Evolutionary conservation across 2,888 invertebrate genomes (phyloP), one percentile per base, ranked within the genome.

Genomic region (Adela reaumurella): DNA sequence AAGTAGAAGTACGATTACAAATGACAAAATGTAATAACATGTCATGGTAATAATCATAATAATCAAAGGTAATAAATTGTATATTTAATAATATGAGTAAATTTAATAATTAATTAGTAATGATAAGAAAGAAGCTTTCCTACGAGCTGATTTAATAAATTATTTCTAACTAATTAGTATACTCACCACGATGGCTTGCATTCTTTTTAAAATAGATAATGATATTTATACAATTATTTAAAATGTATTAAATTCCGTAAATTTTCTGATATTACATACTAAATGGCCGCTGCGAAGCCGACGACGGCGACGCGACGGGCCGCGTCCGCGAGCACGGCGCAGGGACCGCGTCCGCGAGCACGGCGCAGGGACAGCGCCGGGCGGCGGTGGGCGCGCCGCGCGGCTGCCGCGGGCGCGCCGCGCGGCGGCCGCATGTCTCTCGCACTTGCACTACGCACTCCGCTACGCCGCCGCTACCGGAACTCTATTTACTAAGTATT

Each of bases 121-220:
- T 79, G 74, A 79, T 80, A 78, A 77, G 71, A 76, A 80, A 80
- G 78, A 81, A 81, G 81, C 81, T 73, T 79, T 72, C 69, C 78
- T 78, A 81, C 78, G 74, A 72, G 77, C 72, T 79, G 80, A 73
- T 78, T 74, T 81, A 81, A 76, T 79, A 74, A 81, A 81, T 83
- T 82, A 82, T 77, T 78, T 81, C 82, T 82, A 83, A 82, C 83
- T 83, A 83, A 81, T 81, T 83, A 83, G 82, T 83, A 82, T 80
- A 82, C 83, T 82, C 69, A 74, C 74, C 79, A 64, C 68, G 64
- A 61, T 65, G 72, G 71, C 73, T 70, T 65, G 71, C 67, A 68
- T 67, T 67, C 64, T 63, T 65, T 58, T 67, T 70, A 68, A 63
- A 68, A 67, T 70, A 69, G 65, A 66, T 70, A 69, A 69, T 76